phyloP scores from a whole-genome alignment of 2,113 vertebrate species.

The Salvelinus sp. region DNA sequence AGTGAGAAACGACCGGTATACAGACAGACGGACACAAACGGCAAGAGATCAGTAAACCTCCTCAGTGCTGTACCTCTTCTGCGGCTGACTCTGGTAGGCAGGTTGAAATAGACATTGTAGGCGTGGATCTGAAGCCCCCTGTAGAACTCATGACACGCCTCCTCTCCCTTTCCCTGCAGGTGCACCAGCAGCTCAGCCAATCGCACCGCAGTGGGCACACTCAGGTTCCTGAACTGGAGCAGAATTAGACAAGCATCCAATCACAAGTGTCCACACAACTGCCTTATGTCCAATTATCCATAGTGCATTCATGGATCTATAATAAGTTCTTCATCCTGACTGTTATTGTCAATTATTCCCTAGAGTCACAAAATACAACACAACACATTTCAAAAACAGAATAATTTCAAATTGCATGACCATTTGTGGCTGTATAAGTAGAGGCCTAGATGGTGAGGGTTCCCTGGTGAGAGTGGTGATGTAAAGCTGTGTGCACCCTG shows the following conservation, averaged over 20 bases:
- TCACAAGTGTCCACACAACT: no score
- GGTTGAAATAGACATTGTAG: conserved; percentile 79
- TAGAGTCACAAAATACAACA: neutral
- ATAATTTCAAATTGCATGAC: neutral
- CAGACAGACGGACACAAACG: neutral
- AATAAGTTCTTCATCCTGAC: no score
- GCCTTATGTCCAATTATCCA: no score
- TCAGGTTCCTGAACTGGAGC: conserved; percentile 86
- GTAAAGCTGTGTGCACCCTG: no score
- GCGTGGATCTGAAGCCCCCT: conserved; percentile 87
- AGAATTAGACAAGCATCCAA: neutral
- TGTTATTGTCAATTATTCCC: no score
- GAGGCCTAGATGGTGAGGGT: no score
- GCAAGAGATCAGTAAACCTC: neutral
- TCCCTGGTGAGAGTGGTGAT: neutral
- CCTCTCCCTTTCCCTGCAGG: conserved; percentile 81
- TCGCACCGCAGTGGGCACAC: conserved; percentile 75
- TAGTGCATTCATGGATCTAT: no score
- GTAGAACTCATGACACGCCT: conserved; percentile 93
- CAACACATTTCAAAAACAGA: neutral
- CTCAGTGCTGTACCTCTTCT: conserved; percentile 68
- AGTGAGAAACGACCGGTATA: neutral
- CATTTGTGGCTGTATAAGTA: neutral
- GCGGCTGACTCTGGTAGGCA: conserved; percentile 80
- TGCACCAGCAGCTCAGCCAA: conserved; percentile 80